Conservation (phyloP, 2,797 vertebrate genomes). For the Zalophus californianus region DNA sequence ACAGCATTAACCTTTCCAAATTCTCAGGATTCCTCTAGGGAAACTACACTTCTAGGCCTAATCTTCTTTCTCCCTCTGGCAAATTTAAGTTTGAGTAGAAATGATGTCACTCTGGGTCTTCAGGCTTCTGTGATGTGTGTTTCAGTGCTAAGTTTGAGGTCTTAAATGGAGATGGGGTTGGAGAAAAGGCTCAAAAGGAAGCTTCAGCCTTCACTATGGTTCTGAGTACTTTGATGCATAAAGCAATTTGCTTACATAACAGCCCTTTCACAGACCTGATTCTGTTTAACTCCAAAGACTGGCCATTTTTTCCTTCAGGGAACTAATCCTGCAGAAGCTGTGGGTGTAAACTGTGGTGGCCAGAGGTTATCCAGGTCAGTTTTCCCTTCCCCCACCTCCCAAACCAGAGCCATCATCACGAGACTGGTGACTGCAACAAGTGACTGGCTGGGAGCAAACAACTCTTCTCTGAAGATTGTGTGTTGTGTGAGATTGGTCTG, state of each 20-base stretch:
- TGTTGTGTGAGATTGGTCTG: background rate
- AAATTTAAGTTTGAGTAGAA: background rate
- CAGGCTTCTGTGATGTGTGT: background rate
- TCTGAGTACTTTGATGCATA: background rate
- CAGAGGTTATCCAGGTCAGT: background rate
- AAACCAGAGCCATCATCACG: background rate
- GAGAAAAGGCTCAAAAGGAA: background rate
- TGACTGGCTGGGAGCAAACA: background rate
- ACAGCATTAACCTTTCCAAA: background rate
- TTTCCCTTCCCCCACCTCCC: background rate
- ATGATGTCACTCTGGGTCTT: background rate
- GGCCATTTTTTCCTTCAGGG: background rate
- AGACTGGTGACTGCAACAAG: background rate
- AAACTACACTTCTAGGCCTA: background rate
- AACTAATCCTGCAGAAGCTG: background rate
- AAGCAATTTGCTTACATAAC: background rate
- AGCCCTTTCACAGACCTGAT: background rate
- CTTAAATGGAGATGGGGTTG: background rate
- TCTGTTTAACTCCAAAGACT: background rate
- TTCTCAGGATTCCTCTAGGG: background rate
- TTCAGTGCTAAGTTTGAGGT: background rate
- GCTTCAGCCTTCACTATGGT: background rate
- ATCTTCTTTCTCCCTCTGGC: background rate
- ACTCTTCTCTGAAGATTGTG: background rate
- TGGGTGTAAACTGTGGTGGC: background rate